phyloP scores from a whole-genome alignment of 1,140 invertebrate genomes.

The Teleogryllus occipitalis region DNA sequence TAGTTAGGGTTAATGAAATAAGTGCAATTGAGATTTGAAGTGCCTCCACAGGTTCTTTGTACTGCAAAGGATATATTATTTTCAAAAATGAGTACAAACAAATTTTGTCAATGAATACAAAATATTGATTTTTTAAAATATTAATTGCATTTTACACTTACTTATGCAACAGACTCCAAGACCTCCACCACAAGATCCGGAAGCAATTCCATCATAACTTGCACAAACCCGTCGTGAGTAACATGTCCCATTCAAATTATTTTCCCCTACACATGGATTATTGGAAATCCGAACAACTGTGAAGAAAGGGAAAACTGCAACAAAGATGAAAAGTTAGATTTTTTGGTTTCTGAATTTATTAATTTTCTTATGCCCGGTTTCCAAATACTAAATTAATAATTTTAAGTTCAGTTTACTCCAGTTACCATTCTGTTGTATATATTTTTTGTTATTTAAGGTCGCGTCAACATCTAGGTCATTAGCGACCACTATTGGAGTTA shows the following conservation, averaged over 20 bases:
- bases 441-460: too few relatives aligned
- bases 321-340: background rate
- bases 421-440: too few relatives aligned
- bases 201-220: constrained; percentile 56
- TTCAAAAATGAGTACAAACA: background rate
- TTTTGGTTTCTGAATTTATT: too few relatives aligned
- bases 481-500: too few relatives aligned
- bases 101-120: background rate
- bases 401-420: too few relatives aligned
- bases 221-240: constrained; percentile 63
- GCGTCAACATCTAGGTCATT: too few relatives aligned
- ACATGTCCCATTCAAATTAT: constrained; percentile 62
- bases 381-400: too few relatives aligned
- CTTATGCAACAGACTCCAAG: constrained; percentile 68
- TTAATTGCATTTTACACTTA: constrained; percentile 40
- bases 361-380: too few relatives aligned
- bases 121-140: constrained; percentile 11
- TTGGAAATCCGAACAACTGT: constrained; percentile 65
- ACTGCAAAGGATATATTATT: background rate
- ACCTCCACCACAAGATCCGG: constrained; percentile 59
- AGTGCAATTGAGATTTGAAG: background rate
- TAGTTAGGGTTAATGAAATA: constrained; percentile 10
- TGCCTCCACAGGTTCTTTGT: background rate
- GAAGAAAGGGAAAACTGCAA: constrained; percentile 55
- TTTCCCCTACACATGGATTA: constrained; percentile 50